Evolutionary conservation across 2,113 vertebrate genomes (phyloP).

Genomic region (Oryzias melastigma): DNA sequence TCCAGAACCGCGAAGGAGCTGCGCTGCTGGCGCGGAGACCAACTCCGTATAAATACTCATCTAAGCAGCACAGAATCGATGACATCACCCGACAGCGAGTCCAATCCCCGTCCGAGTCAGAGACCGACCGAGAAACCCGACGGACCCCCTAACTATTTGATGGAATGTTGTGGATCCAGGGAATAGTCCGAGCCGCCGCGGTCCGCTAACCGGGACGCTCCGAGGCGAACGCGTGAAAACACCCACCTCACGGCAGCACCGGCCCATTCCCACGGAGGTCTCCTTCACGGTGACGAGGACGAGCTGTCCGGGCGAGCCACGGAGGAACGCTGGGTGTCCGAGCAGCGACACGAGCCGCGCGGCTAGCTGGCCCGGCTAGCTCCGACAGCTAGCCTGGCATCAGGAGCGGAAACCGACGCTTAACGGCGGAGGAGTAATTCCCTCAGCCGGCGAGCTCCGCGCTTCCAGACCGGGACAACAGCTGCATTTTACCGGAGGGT

Average conservation of each 20-base stretch:
- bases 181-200: slow-evolving; percentile 47
- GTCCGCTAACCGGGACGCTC: slow-evolving; percentile 43
- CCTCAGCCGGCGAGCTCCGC: slow-evolving; percentile 24
- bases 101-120: rapidly evolving
- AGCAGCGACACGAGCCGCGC: slow-evolving; percentile 24
- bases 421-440: slow-evolving; percentile 31
- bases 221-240: slow-evolving; percentile 39
- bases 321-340: slow-evolving; percentile 40
- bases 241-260: slow-evolving; percentile 56
- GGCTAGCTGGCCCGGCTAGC: slow-evolving; percentile 52
- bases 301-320: slow-evolving; percentile 13
- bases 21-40: slow-evolving; percentile 22
- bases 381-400: slow-evolving; percentile 54
- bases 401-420: slow-evolving; percentile 53
- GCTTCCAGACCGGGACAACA: background rate
- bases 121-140: background rate
- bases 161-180: slow-evolving; percentile 48
- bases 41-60: slow-evolving; percentile 30
- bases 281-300: slow-evolving; percentile 1
- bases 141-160: slow-evolving; percentile 17
- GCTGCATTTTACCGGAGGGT: background rate
- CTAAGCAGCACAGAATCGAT: background rate
- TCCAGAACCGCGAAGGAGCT: slow-evolving; percentile 21
- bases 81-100: slow-evolving; percentile 2
- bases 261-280: slow-evolving; percentile 1